Evolutionary conservation across 2,888 invertebrate genomes (phyloP).

Genomic region (Drosophila heteroneura): DNA sequence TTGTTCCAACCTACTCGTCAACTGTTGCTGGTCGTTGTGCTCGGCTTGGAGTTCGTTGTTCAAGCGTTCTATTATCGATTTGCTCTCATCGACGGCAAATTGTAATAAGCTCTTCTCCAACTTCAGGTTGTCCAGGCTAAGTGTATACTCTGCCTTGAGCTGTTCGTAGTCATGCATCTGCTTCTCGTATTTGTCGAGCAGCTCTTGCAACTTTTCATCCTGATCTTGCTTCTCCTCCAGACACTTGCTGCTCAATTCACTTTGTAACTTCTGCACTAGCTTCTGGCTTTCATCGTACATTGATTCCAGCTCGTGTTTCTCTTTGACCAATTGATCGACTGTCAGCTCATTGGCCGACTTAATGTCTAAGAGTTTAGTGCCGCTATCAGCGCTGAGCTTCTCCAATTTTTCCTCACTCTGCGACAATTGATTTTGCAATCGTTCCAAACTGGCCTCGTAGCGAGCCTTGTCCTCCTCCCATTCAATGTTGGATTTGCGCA

Average conservation of each 20-base stretch:
- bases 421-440: conserved; percentile 34
- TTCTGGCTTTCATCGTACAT: conserved; percentile 43
- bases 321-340: conserved; percentile 27
- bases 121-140: conserved; percentile 21
- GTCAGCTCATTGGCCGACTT: conserved; percentile 20
- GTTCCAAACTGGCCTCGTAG: conserved; percentile 54
- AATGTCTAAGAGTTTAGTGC: conserved; percentile 23
- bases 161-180: conserved; percentile 33
- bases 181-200: conserved; percentile 31
- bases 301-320: conserved; percentile 55
- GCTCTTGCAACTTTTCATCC: conserved; percentile 1
- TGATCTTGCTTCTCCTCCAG: conserved; percentile 1
- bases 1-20: background rate
- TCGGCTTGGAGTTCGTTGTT: conserved; percentile 20
- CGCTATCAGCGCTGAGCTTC: conserved; percentile 21
- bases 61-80: conserved; percentile 22
- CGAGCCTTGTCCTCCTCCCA: conserved; percentile 58
- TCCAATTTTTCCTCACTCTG: conserved; percentile 23
- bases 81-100: conserved; percentile 18
- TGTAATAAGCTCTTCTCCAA: conserved; percentile 36
- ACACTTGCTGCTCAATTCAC: conserved; percentile 1
- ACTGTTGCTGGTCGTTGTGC: conserved; percentile 12
- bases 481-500: conserved; percentile 67
- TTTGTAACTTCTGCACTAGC: conserved; percentile 39
- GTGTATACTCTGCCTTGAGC: conserved; percentile 17